These are phyloP conservation scores for Antheraea mylitta DNA, from an alignment of 1,140 invertebrate species.

Conservation along the genomic window DNA sequence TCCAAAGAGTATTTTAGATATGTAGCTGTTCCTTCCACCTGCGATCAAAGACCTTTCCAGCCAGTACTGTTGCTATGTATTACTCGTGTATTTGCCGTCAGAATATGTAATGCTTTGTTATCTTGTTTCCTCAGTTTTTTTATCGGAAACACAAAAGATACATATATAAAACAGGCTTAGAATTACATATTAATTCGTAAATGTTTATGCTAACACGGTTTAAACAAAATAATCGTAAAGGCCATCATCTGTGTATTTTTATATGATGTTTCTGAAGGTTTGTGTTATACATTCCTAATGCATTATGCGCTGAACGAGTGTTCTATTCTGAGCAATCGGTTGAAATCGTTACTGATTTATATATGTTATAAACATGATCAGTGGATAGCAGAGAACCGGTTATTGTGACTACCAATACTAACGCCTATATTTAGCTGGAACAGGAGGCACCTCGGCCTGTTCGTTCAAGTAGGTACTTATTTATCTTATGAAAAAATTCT, in stretches of 20 bases:
- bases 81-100: no score
- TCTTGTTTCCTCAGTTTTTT: no score
- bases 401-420: slow-evolving; percentile 54
- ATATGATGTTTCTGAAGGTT: slow-evolving; percentile 13
- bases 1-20: no score
- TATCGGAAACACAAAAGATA: no score
- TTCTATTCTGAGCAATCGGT: slow-evolving; percentile 49
- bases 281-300: slow-evolving; percentile 6
- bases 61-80: no score
- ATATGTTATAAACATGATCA: slow-evolving; percentile 73
- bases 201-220: background rate
- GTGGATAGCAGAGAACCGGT: slow-evolving; percentile 53
- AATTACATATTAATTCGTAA: background rate
- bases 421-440: slow-evolving; percentile 24
- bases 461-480: background rate
- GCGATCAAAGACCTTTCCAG: no score
- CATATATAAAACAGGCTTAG: background rate
- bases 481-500: background rate
- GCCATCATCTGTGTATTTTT: background rate
- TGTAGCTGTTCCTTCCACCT: no score
- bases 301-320: slow-evolving; percentile 21
- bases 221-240: background rate
- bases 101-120: no score
- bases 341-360: slow-evolving; percentile 61
- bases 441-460: slow-evolving; percentile 33